Evolutionary conservation across 2,797 vertebrate genomes (phyloP), one percentile per base, ranked within the genome.

Genomic region (Enteromius unitaeniatus): DNA sequence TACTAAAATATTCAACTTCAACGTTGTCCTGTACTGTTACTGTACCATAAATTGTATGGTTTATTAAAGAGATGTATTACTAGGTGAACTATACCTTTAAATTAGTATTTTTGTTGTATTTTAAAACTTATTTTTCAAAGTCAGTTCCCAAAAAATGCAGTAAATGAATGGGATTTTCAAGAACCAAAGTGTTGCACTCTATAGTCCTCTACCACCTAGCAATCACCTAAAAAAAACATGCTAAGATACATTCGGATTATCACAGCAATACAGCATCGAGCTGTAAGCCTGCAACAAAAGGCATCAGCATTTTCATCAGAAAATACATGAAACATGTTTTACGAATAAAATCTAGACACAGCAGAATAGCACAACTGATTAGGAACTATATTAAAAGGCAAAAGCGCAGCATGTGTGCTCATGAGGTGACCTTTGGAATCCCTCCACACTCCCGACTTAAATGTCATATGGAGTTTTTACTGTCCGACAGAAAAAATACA

Each of bases 391-490:
- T 83, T 83, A 83, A 55, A 40, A 76, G 73, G 72, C 62, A 76
- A 55, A 76, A 45, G 31, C 6, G 11, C 62, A 76, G 81, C n/a
- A 28, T 45, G 31, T 55, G 10, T 28, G 62, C 73, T 77, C 26
- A 76, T 31, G 51, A 19, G 47, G 11, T 83, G 81, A 83, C 81
- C 81, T 83, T 83, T 83, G 73, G 77, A 83, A 83, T 83, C n/a
- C 73, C 47, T 76, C 64, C 77, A 73, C 23, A n/a, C 62, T 83
- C 62, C 28, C 17, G 68, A 67, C 62, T n/a, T 51, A 83, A 83
- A 83, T 83, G 81, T 77, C 81, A 83, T 34, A 42, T 69, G 49
- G 73, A 76, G 62, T 83, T 83, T 83, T 83, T 83, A 77, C 62
- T 67, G 73, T 83, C 62, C 37, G 45, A 42, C 62, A 42, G 62